Evolutionary conservation across 2,113 vertebrate genomes (phyloP), one percentile per base, ranked within the genome.

Genomic region (Pedionomus torquatus): DNA sequence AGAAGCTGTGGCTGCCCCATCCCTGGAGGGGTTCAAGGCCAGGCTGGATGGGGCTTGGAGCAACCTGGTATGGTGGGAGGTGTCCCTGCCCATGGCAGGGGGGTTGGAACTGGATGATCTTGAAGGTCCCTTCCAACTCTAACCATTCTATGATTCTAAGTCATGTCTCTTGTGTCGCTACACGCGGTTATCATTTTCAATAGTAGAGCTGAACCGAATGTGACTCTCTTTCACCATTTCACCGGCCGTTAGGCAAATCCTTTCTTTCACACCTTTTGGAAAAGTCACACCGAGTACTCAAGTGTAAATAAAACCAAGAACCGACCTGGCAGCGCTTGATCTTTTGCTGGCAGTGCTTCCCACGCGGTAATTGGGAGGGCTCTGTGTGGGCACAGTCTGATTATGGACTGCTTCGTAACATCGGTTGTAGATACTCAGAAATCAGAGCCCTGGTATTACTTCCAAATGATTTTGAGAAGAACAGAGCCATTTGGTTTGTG

Each of bases 271-370:
- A 54, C 83, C 71, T 93, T 64, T 89, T 58, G 72, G 77, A 83
- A 51, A 90, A 93, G 89, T 91, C 92, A 39, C 83, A 60, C 87
- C 49, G 4, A 3, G 37, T 69, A 49, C 41, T 35, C 13, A 75
- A 79, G 76, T 24, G 48, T 94, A 87, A 93, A 87, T 95, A 86
- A 93, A 96, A 94, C 92, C 81, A 96, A 91, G 58, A 97, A 96
- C 46, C 90, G 63, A 31, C 93, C 57, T 70, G 2, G 9, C 54
- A 31, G 71, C 46, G 4, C 88, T 95, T 96, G 94, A 94, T 94
- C 93, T 95, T 96, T 93, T 95, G 94, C 93, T 95, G 94, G 89
- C 89, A 94, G 57, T 74, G 57, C 82, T 65, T 87, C 77, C 83
- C 76, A 83, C 87, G 13, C 20, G 13, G 51, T 14, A 63, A 48